Evolutionary conservation across 2,113 vertebrate species (phyloP).

Genomic region (Hippocampus guttulatus): DNA sequence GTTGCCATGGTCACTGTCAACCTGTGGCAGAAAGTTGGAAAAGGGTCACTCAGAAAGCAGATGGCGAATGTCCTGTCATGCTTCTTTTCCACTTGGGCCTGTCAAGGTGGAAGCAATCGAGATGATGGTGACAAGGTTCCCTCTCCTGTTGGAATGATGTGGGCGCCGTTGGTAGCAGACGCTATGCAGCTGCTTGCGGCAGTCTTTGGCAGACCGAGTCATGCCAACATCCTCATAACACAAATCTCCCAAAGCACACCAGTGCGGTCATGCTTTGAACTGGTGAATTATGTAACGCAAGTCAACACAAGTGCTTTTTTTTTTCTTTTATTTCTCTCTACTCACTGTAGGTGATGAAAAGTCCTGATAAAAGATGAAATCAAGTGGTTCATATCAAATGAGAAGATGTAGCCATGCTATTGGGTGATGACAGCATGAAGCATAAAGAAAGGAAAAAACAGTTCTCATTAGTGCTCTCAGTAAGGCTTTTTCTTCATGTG

Average conservation of each 20-base stretch:
- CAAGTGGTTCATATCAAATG: neutral
- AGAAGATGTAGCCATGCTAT: neutral
- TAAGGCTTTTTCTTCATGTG: neutral
- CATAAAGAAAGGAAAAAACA: neutral
- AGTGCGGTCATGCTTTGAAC: slow-evolving; percentile 8
- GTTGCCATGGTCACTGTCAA: neutral
- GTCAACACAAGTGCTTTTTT: neutral
- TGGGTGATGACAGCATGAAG: slow-evolving; percentile 3
- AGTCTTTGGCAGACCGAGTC: neutral
- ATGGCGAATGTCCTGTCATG: neutral
- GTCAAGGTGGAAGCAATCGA: neutral
- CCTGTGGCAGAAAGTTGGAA: neutral
- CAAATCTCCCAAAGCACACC: slow-evolving; percentile 3
- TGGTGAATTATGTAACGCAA: slow-evolving; percentile 15
- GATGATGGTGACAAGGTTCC: neutral
- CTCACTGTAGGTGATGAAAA: slow-evolving; percentile 6
- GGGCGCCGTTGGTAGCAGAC: neutral
- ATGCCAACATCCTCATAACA: neutral
- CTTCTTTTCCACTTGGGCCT: neutral
- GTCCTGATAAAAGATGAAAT: neutral
- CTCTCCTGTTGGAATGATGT: neutral
- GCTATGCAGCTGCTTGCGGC: slow-evolving; percentile 1
- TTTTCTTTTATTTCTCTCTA: neutral
- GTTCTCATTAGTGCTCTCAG: slow-evolving; percentile 16
- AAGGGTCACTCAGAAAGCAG: neutral